A percentile compares a stretch with the other conserved stretches of the same genome.
Evolutionary conservation across 2,888 invertebrate genomes (phyloP).

Genomic region (Ormyrus labotus): DNA sequence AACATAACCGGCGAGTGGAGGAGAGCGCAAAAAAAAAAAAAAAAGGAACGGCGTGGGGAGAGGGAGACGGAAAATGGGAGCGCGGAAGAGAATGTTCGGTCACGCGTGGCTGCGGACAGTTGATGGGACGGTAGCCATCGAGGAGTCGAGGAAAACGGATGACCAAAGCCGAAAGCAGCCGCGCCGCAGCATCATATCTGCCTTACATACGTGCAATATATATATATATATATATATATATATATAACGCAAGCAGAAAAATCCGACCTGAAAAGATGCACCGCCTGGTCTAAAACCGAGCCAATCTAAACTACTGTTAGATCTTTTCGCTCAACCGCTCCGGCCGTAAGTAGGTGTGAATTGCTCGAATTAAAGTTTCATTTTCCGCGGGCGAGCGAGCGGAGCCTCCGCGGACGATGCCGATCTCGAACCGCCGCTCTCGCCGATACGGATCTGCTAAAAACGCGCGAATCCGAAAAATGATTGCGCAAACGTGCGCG

Average conservation of each 20-base stretch:
- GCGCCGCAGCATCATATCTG: not conserved
- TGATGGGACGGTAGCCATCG: slow-evolving; percentile 64
- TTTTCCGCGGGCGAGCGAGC: not conserved
- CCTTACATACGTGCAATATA: too few species aligned
- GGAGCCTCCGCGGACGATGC: too few species aligned
- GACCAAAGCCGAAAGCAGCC: slow-evolving; percentile 50
- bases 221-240: too few species aligned
- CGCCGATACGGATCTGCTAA: too few species aligned
- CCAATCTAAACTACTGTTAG: slow-evolving; percentile 23
- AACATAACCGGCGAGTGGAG: slow-evolving; percentile 34
- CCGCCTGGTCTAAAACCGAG: too few species aligned
- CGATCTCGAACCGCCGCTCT: too few species aligned
- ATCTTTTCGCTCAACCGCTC: not conserved
- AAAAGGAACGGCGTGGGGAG: not conserved
- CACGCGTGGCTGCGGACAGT: slow-evolving; percentile 71
- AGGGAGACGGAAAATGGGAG: slow-evolving; percentile 32
- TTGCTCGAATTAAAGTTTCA: slow-evolving; percentile 26
- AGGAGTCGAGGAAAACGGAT: too few species aligned
- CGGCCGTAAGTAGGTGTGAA: slow-evolving; percentile 27
- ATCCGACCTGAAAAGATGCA: too few species aligned
- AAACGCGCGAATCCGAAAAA: too few species aligned
- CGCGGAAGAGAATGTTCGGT: slow-evolving; percentile 60
- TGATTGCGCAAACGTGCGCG: too few species aligned
- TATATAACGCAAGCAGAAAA: too few species aligned
- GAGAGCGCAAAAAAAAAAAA: not conserved